Evolutionary conservation across 2,113 vertebrate species (phyloP), one percentile per base, ranked within the genome.

Genomic region (Budorcas taxicolor): DNA sequence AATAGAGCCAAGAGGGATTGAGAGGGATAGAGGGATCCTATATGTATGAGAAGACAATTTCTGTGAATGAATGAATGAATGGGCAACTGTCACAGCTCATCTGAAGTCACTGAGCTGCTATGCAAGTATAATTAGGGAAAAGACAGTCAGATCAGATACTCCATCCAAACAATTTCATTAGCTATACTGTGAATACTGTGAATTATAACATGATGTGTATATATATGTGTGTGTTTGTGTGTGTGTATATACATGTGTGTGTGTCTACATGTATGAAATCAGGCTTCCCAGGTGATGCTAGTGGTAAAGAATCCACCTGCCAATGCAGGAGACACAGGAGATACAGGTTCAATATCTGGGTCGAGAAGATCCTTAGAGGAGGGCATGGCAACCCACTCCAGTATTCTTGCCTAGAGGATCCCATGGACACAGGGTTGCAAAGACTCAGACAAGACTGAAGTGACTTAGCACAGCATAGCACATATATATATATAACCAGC

Each of bases 41-140:
- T 47, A 31, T 29, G 82, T 31, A 40, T 10, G 57, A 86, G n/a
- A 82, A 87, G 74, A 60, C 17, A 58, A 52, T 96, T 90, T 92
- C 29, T 87, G 25, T 36, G 62, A 74, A 87, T 36, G 91, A 40
- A 43, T 45, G 90, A 60, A 60, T 62, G 86, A 83, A 90, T 31
- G 76, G n/a, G 15, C 33, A 62, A 71, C 10, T 36, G 67, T 84
- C 82, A 90, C 36, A 25, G 33, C 19, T 95, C 40, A 80, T 89
- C 36, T 31, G 87, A 43, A 94, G 90, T 94, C 67, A 87, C 0
- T 43, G 82, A 83, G 67, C 47, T 78, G 47, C 43, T 36, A 45
- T 36, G n/a, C 3, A 43, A 92, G 12, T 15, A 36, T 31, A 53
- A 91, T 53, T 64, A 87, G 33, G 53, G 40, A 11, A 87, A 85